Percentiles rank a stretch among this genome's conserved stretches.
Evolutionary conservation across 2,888 invertebrate species (phyloP).

Genomic region (Amaurobius ferox): DNA sequence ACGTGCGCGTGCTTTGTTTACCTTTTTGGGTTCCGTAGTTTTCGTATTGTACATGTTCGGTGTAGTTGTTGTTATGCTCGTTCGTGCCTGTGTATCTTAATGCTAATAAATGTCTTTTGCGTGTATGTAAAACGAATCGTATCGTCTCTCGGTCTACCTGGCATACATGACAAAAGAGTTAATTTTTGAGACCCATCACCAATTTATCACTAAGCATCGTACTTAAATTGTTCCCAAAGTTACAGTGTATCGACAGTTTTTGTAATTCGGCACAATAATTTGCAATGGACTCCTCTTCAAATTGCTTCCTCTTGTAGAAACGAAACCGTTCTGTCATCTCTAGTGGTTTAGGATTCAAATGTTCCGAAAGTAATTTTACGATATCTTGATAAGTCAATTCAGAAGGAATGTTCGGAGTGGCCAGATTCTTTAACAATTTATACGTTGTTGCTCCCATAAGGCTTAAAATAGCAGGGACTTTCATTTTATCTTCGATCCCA

Average conservation of each 20-base stretch:
- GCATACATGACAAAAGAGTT: no score
- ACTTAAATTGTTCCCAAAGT: no score
- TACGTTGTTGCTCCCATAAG: constrained; percentile 43
- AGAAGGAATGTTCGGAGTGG: constrained; percentile 41
- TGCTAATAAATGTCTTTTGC: constrained; percentile 41
- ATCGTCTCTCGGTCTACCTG: no score
- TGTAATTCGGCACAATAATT: constrained; percentile 52
- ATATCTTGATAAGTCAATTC: constrained; percentile 54
- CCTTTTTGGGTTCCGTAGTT: no score
- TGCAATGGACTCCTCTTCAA: constrained; percentile 53
- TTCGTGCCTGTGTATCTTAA: constrained; percentile 36
- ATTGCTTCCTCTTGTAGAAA: constrained; percentile 57
- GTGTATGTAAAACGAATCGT: no score
- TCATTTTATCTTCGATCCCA: constrained; percentile 41
- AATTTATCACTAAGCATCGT: no score
- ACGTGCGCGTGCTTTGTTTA: no score
- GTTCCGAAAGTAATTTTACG: constrained; percentile 54
- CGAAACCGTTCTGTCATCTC: constrained; percentile 56
- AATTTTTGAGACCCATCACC: no score
- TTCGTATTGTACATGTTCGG: no score
- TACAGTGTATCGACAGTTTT: no score
- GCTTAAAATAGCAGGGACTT: constrained; percentile 44
- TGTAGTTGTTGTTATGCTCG: constrained; percentile 36
- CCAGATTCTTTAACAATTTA: constrained; percentile 9
- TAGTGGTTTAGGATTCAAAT: constrained; percentile 52